Evolutionary conservation across 1,140 invertebrate species (phyloP).

Genomic region (Cotesia vestalis): DNA sequence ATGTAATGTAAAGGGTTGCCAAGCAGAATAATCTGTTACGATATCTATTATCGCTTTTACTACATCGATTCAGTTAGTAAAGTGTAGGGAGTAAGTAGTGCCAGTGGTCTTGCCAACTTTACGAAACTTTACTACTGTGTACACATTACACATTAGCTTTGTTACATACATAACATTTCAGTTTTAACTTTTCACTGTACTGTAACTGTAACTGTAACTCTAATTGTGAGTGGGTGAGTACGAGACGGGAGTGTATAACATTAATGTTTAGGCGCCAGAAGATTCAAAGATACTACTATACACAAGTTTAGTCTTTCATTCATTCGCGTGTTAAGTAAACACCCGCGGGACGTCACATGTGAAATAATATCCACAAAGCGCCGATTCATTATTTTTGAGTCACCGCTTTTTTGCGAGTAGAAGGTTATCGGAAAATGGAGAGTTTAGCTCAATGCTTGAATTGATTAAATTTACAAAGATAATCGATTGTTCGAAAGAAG

Average conservation of each 20-base stretch:
- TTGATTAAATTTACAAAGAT: too few species aligned
- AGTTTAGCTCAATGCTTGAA: too few species aligned
- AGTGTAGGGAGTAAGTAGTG: background rate
- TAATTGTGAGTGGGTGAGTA: too few species aligned
- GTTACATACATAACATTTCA: background rate
- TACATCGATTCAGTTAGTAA: constrained; percentile 16
- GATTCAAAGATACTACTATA: background rate
- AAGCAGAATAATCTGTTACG: constrained; percentile 11
- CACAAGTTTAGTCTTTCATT: constrained; percentile 1
- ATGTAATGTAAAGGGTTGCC: background rate
- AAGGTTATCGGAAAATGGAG: too few species aligned
- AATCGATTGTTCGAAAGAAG: too few species aligned
- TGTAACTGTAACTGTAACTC: background rate
- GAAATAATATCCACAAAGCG: constrained; percentile 19
- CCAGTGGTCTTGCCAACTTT: constrained; percentile 13
- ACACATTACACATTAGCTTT: background rate
- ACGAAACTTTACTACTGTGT: constrained; percentile 9
- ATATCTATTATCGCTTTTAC: constrained; percentile 6
- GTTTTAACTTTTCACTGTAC: background rate
- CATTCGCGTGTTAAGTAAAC: constrained; percentile 22
- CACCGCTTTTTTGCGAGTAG: background rate
- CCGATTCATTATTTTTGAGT: background rate
- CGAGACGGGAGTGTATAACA: background rate
- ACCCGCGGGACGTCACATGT: background rate
- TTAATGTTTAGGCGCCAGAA: constrained; percentile 1